Conservation (phyloP, 2,888 invertebrate species). For the Seira sanloemensis region DNA sequence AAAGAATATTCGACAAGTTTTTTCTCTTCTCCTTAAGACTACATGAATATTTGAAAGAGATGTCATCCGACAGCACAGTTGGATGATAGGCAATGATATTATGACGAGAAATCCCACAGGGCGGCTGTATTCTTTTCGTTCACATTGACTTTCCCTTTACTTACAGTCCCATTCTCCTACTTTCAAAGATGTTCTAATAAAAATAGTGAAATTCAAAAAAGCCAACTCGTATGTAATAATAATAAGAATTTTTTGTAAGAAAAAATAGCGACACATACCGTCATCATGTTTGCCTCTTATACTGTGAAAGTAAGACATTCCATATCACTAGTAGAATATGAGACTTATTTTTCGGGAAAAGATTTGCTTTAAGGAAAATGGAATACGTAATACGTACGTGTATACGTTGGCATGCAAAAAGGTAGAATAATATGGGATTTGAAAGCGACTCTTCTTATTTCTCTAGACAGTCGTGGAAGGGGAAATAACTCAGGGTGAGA, state of each 20-base stretch:
- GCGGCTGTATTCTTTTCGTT: constrained; percentile 52
- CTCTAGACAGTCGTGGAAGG: constrained; percentile 59
- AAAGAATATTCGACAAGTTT: constrained; percentile 58
- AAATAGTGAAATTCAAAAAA: constrained; percentile 13
- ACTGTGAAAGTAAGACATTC: constrained; percentile 34
- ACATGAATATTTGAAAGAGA: constrained; percentile 66
- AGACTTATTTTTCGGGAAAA: constrained; percentile 58
- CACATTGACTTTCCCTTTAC: constrained; percentile 29
- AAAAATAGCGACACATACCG: constrained; percentile 54
- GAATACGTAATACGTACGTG: constrained; percentile 38
- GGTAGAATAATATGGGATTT: constrained; percentile 27
- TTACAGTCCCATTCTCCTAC: constrained; percentile 31
- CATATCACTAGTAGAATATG: constrained; percentile 57
- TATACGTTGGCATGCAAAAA: constrained; percentile 20
- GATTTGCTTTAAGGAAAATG: constrained; percentile 54
- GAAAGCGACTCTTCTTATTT: constrained; percentile 53
- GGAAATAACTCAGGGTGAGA: constrained; percentile 58
- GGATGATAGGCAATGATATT: constrained; percentile 66
- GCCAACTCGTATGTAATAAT: constrained; percentile 10
- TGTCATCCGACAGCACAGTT: constrained; percentile 66
- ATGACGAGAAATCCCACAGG: constrained; percentile 64
- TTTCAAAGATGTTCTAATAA: constrained; percentile 41
- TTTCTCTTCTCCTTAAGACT: constrained; percentile 32
- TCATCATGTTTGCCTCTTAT: constrained; percentile 60
- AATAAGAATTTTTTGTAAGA: not conserved